Conservation (phyloP, 1,140 invertebrate genomes). For the Tetramorium simillimum region DNA sequence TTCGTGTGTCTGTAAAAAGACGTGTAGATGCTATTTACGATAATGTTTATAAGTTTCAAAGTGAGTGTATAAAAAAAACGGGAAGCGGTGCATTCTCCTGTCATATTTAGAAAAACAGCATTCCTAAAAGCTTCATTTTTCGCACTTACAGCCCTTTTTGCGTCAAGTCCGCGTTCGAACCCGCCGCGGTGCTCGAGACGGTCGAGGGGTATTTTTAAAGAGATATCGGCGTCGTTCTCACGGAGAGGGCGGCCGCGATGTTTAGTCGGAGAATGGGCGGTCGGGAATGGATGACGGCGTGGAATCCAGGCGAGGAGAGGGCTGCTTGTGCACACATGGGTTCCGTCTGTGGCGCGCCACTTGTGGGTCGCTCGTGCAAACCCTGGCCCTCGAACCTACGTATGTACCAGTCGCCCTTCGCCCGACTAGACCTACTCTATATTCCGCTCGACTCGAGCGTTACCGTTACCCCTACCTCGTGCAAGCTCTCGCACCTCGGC, state of each 20-base stretch:
- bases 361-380: constrained; percentile 74
- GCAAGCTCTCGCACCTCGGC: constrained; percentile 67
- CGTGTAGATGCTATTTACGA: background rate
- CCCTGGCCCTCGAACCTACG: constrained; percentile 56
- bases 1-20: too few species aligned
- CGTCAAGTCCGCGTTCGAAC: background rate
- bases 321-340: constrained; percentile 50
- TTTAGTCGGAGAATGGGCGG: constrained; percentile 21
- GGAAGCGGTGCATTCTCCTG: background rate
- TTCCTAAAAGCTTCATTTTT: constrained; percentile 27
- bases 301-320: constrained; percentile 13
- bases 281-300: constrained; percentile 34
- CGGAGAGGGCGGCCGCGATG: constrained; percentile 3
- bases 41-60: background rate
- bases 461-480: constrained; percentile 68
- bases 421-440: constrained; percentile 68
- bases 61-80: background rate
- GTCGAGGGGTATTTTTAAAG: constrained; percentile 51
- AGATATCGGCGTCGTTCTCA: background rate
- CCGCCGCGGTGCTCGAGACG: background rate
- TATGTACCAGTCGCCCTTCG: constrained; percentile 54
- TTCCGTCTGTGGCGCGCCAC: constrained; percentile 66
- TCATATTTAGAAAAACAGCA: constrained; percentile 25
- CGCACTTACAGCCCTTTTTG: background rate
- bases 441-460: constrained; percentile 75